A percentile compares a stretch with the other conserved stretches of the same genome.
Conservation (phyloP, 1,140 invertebrate genomes). For the Lepidurus couesii region DNA sequence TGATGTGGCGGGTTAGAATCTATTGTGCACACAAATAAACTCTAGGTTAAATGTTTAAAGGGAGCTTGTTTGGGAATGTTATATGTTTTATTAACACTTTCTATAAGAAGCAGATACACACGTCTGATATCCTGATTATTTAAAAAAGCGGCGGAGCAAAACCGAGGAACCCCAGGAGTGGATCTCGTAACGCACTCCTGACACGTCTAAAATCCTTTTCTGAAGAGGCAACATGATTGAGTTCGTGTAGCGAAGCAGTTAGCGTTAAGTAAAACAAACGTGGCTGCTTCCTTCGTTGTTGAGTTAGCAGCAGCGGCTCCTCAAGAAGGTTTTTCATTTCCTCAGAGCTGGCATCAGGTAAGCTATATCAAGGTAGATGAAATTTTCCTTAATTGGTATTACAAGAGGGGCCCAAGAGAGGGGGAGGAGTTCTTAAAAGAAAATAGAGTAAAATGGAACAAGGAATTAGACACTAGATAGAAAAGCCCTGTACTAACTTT, state of each 20-base stretch:
- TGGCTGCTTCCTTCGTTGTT: constrained; percentile 21
- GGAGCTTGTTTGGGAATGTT: too few relatives aligned
- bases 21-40: too few relatives aligned
- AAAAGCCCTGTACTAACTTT: background rate
- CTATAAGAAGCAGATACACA: too few relatives aligned
- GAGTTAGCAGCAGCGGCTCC: background rate
- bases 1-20: too few relatives aligned
- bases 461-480: background rate
- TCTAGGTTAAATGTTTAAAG: too few relatives aligned
- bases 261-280: constrained; percentile 10
- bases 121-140: too few relatives aligned
- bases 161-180: background rate
- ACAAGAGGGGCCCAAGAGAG: background rate
- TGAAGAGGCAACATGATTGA: background rate
- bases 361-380: constrained; percentile 10
- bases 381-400: constrained; percentile 16
- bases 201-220: background rate
- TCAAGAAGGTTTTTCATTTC: background rate
- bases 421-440: constrained; percentile 9
- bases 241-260: constrained; percentile 15
- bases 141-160: background rate
- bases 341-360: constrained; percentile 6
- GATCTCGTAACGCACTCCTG: background rate
- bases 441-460: constrained; percentile 5
- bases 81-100: too few relatives aligned